Percentiles rank a stretch among this genome's conserved stretches.
Evolutionary conservation across 1,140 invertebrate species (phyloP).

Genomic region (Sitodiplosis mosellana): DNA sequence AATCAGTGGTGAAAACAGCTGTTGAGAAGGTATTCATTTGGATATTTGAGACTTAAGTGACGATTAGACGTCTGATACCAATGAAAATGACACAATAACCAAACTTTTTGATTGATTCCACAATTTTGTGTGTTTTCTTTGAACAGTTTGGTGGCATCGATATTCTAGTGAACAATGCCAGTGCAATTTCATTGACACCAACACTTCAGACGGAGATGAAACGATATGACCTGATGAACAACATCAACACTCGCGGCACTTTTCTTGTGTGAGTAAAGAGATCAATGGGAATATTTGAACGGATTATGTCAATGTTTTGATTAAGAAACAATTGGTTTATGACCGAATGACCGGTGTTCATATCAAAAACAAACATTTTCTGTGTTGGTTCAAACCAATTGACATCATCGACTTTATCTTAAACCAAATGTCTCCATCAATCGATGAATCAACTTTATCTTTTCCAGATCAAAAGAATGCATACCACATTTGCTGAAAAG

Average conservation of each 20-base stretch:
- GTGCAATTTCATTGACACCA: slow-evolving; percentile 80
- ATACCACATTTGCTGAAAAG: slow-evolving; percentile 78
- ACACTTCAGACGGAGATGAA: slow-evolving; percentile 89
- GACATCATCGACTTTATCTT: no score
- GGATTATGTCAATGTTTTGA: slow-evolving; percentile 3
- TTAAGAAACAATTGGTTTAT: no score
- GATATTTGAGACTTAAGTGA: background rate
- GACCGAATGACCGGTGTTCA: no score
- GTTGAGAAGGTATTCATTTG: slow-evolving; percentile 54
- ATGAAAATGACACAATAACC: background rate
- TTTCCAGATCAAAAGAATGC: slow-evolving; percentile 73
- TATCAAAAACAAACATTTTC: no score
- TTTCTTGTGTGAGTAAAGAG: slow-evolving; percentile 80
- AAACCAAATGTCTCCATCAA: no score
- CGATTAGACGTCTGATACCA: background rate
- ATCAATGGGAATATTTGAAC: no score
- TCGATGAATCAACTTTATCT: background rate
- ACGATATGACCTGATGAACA: slow-evolving; percentile 84
- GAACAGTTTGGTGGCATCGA: slow-evolving; percentile 84
- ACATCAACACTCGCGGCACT: slow-evolving; percentile 79
- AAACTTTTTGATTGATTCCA: background rate
- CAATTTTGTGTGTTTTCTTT: slow-evolving; percentile 2
- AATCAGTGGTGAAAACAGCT: slow-evolving; percentile 67
- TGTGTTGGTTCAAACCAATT: no score
- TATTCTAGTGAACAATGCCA: slow-evolving; percentile 90